Conservation (phyloP, 2,113 vertebrate genomes). For the Paramormyrops kingsleyae region DNA sequence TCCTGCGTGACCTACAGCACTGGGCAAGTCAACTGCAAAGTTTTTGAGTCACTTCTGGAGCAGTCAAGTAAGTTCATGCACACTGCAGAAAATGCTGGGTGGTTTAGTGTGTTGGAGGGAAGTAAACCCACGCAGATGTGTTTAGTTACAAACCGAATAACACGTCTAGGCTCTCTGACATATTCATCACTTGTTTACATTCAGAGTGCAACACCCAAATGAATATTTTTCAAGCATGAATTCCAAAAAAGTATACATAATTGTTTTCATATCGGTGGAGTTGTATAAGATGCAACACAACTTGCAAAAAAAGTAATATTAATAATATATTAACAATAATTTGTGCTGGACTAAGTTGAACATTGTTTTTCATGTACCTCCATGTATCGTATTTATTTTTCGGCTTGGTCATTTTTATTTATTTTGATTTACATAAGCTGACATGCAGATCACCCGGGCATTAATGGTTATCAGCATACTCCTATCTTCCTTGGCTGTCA, state of each 20-base stretch:
- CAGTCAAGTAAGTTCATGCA: constrained; percentile 56
- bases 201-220: neutral
- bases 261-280: neutral
- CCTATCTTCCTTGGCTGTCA: constrained; percentile 61
- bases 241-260: neutral
- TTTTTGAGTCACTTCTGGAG: constrained; percentile 68
- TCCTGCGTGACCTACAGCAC: constrained; percentile 71
- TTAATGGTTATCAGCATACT: constrained; percentile 76
- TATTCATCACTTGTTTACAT: neutral
- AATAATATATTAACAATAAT: neutral
- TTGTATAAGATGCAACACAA: neutral
- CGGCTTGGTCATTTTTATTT: neutral
- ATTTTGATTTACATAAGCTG: constrained; percentile 46
- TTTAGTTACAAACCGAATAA: neutral
- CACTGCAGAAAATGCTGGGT: neutral
- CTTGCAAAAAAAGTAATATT: neutral
- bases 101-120: neutral
- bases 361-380: neutral
- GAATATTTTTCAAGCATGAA: neutral
- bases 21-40: constrained; percentile 72
- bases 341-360: neutral
- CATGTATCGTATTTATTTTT: neutral
- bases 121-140: neutral
- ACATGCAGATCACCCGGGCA: constrained; percentile 72
- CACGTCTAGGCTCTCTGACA: neutral